Percentiles rank a stretch among this genome's conserved stretches.
Evolutionary conservation across 2,888 invertebrate species (phyloP).

Genomic region (Sinohyriopsis cumingii): DNA sequence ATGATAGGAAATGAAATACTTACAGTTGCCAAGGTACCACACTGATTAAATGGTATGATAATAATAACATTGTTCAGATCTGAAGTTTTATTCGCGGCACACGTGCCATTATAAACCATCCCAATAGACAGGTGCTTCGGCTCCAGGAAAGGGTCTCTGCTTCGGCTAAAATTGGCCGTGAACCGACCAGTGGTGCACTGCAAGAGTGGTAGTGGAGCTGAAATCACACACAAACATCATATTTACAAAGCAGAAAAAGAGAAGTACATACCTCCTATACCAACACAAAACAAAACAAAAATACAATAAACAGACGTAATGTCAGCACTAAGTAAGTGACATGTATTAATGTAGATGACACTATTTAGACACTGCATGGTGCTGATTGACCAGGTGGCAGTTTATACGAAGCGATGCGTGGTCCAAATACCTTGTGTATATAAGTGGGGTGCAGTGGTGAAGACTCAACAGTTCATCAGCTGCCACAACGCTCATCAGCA

Average conservation of each 20-base stretch:
- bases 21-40: constrained; percentile 57
- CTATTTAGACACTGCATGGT: too few species aligned
- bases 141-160: constrained; percentile 51
- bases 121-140: constrained; percentile 49
- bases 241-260: neutral
- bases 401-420: too few species aligned
- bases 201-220: constrained; percentile 54
- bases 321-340: too few species aligned
- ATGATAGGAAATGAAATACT: constrained; percentile 5
- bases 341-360: too few species aligned
- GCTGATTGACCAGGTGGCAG: too few species aligned
- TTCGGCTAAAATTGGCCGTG: constrained; percentile 53
- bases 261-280: too few species aligned
- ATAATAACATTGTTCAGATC: constrained; percentile 40
- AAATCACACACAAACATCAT: constrained; percentile 3
- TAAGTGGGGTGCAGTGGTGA: too few species aligned
- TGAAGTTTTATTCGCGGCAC: constrained; percentile 16
- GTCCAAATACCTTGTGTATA: too few species aligned
- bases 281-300: too few species aligned
- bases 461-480: too few species aligned
- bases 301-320: too few species aligned
- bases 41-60: constrained; percentile 58
- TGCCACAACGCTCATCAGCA: too few species aligned
- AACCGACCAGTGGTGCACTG: constrained; percentile 54
- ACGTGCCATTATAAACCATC: constrained; percentile 15